Base-by-base conservation (phyloP, 2,113 vertebrate species). In the Brachionichthys hirsutus region DNA sequence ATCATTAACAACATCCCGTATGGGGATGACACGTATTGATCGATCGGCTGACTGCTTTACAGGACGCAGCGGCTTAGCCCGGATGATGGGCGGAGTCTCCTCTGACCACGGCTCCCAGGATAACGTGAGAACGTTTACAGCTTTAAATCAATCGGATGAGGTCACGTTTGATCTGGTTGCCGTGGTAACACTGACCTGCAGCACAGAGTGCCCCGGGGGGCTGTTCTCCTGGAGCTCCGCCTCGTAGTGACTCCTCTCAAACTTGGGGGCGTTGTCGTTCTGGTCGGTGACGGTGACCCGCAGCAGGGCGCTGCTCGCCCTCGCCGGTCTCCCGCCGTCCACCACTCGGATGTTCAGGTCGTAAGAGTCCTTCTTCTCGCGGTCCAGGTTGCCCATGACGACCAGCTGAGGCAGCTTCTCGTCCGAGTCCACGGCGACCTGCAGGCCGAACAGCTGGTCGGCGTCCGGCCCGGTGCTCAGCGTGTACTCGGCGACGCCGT, bases 401-500 rank as follows among this genome's bases (percentile, higher is more conserved):
- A 98, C 95, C 64, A 99, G 91, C 88, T 99, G 97, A 0, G 97
- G 97, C 75, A 93, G 87, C 80, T 96, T 98, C 85, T 97, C 97
- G 0, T 93, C 97, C 35, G 93, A 84, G 62, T 98, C 96, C 77
- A 95, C 89, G 0, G 94, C 95, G 11, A 99, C 94, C 76, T 98
- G 96, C 64, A 99, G 90, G 77, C 89, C 92, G 76, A 99, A 99
- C 3, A 99, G 94, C 61, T 92, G 92, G 67, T 94, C 91, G 0
- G 94, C 93, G 49, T 96, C 95, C 0, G 91, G 87, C 16, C 94
- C 93, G 0, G 93, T 80, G 55, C 66, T 92, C 45, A 99, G 92
- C 49, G 95, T 90, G 0, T 99, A 99, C 68, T 96, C 95, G 0
- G 94, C 93, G 17, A 99, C 95, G 0, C 95, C 95, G 0, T 98